Conservation (phyloP, 2,113 vertebrate species). For the Leucosticte australis region DNA sequence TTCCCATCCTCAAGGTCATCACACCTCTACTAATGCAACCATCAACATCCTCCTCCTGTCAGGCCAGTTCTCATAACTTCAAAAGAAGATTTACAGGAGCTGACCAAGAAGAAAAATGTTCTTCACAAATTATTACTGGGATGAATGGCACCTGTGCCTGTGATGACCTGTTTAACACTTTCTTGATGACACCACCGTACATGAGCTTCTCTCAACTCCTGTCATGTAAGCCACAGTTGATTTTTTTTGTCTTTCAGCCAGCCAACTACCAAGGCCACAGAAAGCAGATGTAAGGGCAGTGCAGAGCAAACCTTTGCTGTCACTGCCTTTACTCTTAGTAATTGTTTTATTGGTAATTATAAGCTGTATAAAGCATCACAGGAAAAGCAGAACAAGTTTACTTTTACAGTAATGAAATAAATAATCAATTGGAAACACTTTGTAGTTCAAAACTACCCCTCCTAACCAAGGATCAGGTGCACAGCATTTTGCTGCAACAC, state of each 20-base stretch:
- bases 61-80: not conserved
- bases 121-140: not conserved
- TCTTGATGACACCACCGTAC: not conserved
- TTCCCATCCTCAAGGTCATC: not conserved
- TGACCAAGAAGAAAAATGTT: not conserved
- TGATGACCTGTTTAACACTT: not conserved
- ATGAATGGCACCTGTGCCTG: not conserved
- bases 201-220: not conserved
- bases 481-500: not conserved
- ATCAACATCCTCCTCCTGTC: not conserved
- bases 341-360: not conserved
- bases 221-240: not conserved
- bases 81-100: not conserved
- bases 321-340: not conserved
- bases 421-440: not conserved
- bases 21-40: not conserved
- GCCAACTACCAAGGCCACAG: not conserved
- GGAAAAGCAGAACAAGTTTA: not conserved
- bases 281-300: not conserved
- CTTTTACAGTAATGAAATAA: not conserved
- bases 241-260: not conserved
- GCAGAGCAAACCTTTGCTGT: not conserved
- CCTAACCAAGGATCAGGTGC: not conserved
- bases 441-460: not conserved
- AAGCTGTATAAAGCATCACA: not conserved